A percentile compares a stretch with the other conserved stretches of the same genome.
Evolutionary conservation across 2,888 invertebrate genomes (phyloP).

Genomic region (Gymnosoma rotundatum): DNA sequence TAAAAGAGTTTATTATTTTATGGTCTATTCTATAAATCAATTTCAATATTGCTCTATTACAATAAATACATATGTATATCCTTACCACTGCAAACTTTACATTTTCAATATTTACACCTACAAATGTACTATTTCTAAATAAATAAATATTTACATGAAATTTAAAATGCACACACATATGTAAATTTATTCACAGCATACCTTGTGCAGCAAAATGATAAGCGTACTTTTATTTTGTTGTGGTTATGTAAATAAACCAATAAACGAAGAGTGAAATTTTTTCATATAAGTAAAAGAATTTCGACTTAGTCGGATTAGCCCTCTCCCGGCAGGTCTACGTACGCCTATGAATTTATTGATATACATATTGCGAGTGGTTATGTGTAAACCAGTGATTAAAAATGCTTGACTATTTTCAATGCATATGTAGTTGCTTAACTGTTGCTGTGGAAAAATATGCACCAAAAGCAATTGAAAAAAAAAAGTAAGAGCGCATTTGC

Average conservation of each 20-base stretch:
- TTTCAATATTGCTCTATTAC: slow-evolving; percentile 55
- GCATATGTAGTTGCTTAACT: too few species aligned
- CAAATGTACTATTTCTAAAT: slow-evolving; percentile 46
- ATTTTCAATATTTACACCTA: slow-evolving; percentile 27
- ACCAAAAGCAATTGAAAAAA: too few species aligned
- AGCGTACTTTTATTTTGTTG: neutral
- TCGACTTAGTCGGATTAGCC: too few species aligned
- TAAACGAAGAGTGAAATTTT: too few species aligned
- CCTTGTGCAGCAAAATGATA: neutral
- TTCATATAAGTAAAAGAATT: too few species aligned
- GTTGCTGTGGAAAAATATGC: too few species aligned
- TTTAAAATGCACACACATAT: slow-evolving; percentile 1
- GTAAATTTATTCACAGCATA: neutral
- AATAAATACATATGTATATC: slow-evolving; percentile 44
- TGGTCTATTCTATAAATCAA: slow-evolving; percentile 47
- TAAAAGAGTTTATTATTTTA: slow-evolving; percentile 55
- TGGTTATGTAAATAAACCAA: neutral
- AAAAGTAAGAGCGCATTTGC: too few species aligned
- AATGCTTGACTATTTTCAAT: too few species aligned
- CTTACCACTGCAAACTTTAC: slow-evolving; percentile 16
- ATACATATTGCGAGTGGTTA: too few species aligned
- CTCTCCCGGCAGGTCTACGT: too few species aligned
- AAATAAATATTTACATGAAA: slow-evolving; percentile 55
- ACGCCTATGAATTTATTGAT: too few species aligned
- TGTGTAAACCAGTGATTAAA: too few species aligned